phyloP scores from a whole-genome alignment of 1,140 invertebrate genomes.

The Notospermus geniculatus region DNA sequence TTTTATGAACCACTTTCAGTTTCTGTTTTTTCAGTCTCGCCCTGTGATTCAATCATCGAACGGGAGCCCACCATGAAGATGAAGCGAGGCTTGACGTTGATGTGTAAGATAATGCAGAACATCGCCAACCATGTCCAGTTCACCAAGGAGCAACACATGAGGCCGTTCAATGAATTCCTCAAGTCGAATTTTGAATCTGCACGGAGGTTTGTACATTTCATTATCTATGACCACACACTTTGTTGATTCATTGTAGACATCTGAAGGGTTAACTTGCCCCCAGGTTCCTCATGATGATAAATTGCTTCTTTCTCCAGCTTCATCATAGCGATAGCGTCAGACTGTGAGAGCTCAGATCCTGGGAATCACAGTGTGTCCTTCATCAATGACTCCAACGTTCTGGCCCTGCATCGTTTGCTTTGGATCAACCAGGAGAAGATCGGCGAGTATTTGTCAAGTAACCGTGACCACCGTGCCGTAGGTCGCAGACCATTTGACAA shows the following conservation, averaged over 20 bases:
- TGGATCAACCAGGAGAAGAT: conserved; percentile 97
- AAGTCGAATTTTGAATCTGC: conserved; percentile 85
- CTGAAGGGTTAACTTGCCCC: too few relatives aligned
- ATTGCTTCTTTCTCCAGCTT: conserved; percentile 40
- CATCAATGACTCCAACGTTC: conserved; percentile 93
- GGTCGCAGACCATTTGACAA: conserved; percentile 95
- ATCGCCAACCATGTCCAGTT: conserved; percentile 98
- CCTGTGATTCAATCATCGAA: conserved; percentile 92
- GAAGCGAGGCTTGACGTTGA: conserved; percentile 91
- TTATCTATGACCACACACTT: too few relatives aligned
- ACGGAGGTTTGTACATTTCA: conserved; percentile 63
- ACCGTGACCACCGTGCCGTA: conserved; percentile 90
- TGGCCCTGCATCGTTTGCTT: conserved; percentile 86
- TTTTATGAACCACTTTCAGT: conserved; percentile 7
- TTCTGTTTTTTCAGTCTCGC: conserved; percentile 69
- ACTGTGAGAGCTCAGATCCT: conserved; percentile 50
- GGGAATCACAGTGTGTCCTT: conserved; percentile 87
- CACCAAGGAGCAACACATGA: conserved; percentile 97
- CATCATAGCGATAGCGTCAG: conserved; percentile 53
- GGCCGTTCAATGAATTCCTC: conserved; percentile 94
- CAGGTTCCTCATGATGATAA: too few relatives aligned
- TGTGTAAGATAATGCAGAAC: conserved; percentile 98
- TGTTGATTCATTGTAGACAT: too few relatives aligned
- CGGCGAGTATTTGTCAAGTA: conserved; percentile 94
- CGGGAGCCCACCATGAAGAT: conserved; percentile 75